Conservation (phyloP, 2,888 invertebrate genomes). For the Dynastes hyllus region DNA sequence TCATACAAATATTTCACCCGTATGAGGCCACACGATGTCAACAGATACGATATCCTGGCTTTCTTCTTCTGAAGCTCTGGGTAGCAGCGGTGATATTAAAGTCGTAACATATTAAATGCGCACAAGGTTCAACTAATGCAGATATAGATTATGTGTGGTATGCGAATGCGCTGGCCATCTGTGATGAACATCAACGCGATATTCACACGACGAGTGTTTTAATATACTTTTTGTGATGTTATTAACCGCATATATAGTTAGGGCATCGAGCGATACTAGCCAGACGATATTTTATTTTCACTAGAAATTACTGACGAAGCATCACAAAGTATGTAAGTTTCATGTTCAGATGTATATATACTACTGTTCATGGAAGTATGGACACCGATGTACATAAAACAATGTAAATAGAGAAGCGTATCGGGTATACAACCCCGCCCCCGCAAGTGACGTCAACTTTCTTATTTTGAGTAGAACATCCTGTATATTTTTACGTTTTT, state of each 20-base stretch:
- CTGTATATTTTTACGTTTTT: no score
- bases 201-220: conserved; percentile 13
- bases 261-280: conserved; percentile 11
- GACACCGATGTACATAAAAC: no score
- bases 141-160: not conserved
- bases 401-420: no score
- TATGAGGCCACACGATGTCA: not conserved
- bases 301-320: conserved; percentile 8
- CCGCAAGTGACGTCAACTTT: no score
- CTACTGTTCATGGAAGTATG: no score
- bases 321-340: no score
- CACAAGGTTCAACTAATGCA: not conserved
- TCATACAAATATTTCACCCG: not conserved
- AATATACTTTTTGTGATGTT: conserved; percentile 9
- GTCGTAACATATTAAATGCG: not conserved
- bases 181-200: conserved; percentile 5
- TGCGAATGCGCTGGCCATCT: conserved; percentile 33
- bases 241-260: conserved; percentile 30
- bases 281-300: conserved; percentile 28
- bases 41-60: conserved; percentile 11
- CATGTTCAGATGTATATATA: no score
- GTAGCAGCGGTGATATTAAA: not conserved
- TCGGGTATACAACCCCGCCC: no score
- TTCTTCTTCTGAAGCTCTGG: not conserved
- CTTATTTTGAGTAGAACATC: no score